Evolutionary conservation across 2,888 invertebrate species (phyloP).

Genomic region (Ectemnius lituratus): DNA sequence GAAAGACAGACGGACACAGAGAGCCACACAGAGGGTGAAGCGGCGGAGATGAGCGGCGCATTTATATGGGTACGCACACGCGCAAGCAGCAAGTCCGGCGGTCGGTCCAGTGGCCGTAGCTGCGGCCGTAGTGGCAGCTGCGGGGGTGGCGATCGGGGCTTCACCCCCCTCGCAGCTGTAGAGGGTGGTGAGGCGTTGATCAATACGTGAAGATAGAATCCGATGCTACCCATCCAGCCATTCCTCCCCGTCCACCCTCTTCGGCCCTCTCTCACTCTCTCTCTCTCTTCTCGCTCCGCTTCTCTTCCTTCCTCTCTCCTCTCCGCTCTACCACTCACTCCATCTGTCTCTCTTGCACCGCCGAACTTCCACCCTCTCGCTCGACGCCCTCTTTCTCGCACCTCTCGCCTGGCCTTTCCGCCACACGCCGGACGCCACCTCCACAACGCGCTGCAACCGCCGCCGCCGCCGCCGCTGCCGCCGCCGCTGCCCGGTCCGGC

Average conservation of each 20-base stretch:
- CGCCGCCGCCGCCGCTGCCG: constrained; percentile 65
- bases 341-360: constrained; percentile 20
- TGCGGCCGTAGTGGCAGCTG: constrained; percentile 72
- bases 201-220: constrained; percentile 79
- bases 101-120: constrained; percentile 77
- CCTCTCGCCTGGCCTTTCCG: constrained; percentile 14
- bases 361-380: constrained; percentile 10
- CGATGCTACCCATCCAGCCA: constrained; percentile 75
- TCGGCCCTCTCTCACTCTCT: constrained; percentile 38
- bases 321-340: constrained; percentile 43
- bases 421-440: constrained; percentile 42
- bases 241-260: constrained; percentile 38
- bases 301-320: constrained; percentile 35
- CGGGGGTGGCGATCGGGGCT: constrained; percentile 73
- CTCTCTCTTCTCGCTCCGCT: constrained; percentile 39
- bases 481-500: constrained; percentile 66
- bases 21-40: constrained; percentile 32
- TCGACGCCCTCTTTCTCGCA: constrained; percentile 23
- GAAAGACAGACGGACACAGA: too few relatives aligned
- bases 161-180: constrained; percentile 54
- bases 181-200: constrained; percentile 77
- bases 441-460: constrained; percentile 58
- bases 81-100: constrained; percentile 69
- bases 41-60: constrained; percentile 60
- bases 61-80: constrained; percentile 70